Base-by-base conservation (phyloP, 30 jellyfish, hydroid and myxozoan species). In the Chrysaora quinquecirrha region DNA sequence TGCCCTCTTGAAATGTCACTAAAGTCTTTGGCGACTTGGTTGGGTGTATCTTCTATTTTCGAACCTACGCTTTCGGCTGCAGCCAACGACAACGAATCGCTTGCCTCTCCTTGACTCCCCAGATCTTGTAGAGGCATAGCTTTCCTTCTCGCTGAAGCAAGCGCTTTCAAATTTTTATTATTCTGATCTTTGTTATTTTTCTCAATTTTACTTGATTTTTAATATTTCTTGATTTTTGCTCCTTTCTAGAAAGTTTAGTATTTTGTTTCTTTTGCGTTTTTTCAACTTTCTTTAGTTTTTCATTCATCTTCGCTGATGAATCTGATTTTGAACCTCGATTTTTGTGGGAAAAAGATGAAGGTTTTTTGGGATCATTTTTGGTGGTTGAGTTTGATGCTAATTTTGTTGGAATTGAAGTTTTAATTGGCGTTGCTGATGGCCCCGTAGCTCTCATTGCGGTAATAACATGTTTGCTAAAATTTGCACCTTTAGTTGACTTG, bases 1-100 rank as follows among this genome's bases (percentile, higher is more conserved):
- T 27, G 28, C 30, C 71, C 80, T 56, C 92, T 67, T 56, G 92
- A 47, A 29, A 69, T 30, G 20, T 28, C 56, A 2, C 70, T 69
- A 25, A 52, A 82, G 47, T 82, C 92, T 23, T 71, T 23, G 0
- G 34, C 22, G 30, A 21, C 14, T 3, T 43, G 9, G 9, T 43
- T 9, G 12, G 9, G 9, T 43, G 58, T 6, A 43, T 43, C 58
- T 6, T 43, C 12, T 9, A 43, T 16, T 9, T 43, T 43, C 58
- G 9, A 16, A 9, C 58, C 58, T 43, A 16, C 16, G 9, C 16
- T 43, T 16, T 43, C 12, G 12, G 16, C 58, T 43, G 58, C 58
- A 43, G 16, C 12, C 58, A 16, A 43, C 16, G 16, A 16, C 12
- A 16, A 16, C 16, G 58, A 16, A 43, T 6, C 9, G 58, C 9